Evolutionary conservation across 2,797 vertebrate species (phyloP).

Genomic region (Momotus momota): DNA sequence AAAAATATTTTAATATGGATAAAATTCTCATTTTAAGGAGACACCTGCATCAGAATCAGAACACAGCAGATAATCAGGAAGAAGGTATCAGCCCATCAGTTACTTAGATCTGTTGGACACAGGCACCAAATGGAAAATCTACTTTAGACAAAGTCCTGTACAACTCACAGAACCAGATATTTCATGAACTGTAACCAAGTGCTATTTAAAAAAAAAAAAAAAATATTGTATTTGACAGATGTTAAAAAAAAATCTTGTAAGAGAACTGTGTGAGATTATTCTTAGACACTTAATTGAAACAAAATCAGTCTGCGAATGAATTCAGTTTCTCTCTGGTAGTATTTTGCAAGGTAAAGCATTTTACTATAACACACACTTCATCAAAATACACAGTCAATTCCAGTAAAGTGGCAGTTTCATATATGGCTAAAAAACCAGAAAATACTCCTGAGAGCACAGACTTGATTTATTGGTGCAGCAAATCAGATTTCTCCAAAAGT

Average conservation of each 20-base stretch:
- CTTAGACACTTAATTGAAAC: background rate
- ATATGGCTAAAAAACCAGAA: background rate
- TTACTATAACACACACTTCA: background rate
- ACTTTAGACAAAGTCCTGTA: background rate
- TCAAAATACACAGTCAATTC: background rate
- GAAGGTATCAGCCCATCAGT: conserved; percentile 1
- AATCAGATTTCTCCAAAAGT: conserved; percentile 6
- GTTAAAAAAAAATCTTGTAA: background rate
- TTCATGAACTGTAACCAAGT: background rate
- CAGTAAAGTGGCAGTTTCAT: background rate
- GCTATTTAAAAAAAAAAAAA: background rate
- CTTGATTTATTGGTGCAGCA: conserved; percentile 11
- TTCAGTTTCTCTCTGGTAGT: background rate
- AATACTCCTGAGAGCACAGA: background rate
- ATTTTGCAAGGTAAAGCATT: conserved; percentile 19
- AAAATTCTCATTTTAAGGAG: background rate
- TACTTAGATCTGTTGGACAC: conserved; percentile 21
- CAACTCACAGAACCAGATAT: background rate
- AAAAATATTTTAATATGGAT: background rate
- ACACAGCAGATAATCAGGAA: conserved; percentile 4
- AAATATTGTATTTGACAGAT: background rate
- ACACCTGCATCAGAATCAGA: background rate
- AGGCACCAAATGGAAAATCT: conserved; percentile 31
- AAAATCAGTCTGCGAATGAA: conserved; percentile 3
- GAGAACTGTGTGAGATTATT: background rate